Conservation (phyloP, 2,888 invertebrate genomes). For the Fragum sueziense region DNA sequence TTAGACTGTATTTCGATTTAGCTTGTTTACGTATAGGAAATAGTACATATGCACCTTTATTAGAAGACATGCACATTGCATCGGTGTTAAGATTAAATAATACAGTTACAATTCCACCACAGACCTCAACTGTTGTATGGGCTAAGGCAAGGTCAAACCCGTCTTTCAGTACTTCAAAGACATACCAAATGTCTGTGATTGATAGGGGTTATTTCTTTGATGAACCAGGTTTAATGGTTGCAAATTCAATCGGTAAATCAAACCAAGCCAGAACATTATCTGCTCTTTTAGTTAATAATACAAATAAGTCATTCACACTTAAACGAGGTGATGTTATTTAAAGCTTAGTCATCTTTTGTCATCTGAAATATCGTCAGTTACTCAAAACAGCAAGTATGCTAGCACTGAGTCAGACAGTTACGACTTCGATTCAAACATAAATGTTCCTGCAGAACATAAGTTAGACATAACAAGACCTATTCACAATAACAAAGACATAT, state of each 20-base stretch:
- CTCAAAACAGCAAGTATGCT: neutral
- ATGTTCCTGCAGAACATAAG: neutral
- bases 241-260: too few species aligned
- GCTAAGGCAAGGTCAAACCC: neutral
- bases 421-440: neutral
- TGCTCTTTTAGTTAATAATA: too few species aligned
- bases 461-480: conserved; percentile 35
- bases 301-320: too few species aligned
- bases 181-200: neutral
- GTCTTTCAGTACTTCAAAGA: too few species aligned
- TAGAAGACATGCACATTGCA: neutral
- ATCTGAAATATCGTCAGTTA: too few species aligned
- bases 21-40: conserved; percentile 6
- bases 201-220: neutral
- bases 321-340: neutral
- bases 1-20: conserved; percentile 21
- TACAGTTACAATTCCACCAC: too few species aligned
- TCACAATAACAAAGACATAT: conserved; percentile 37
- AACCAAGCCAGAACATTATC: neutral
- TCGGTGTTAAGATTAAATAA: too few species aligned
- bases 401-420: too few species aligned
- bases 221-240: conserved; percentile 20
- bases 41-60: neutral
- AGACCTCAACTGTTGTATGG: neutral
- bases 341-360: neutral